These are phyloP conservation scores for Leucopsar rothschildi DNA, from an alignment of 2,113 vertebrate species.

Conservation along the genomic window DNA sequence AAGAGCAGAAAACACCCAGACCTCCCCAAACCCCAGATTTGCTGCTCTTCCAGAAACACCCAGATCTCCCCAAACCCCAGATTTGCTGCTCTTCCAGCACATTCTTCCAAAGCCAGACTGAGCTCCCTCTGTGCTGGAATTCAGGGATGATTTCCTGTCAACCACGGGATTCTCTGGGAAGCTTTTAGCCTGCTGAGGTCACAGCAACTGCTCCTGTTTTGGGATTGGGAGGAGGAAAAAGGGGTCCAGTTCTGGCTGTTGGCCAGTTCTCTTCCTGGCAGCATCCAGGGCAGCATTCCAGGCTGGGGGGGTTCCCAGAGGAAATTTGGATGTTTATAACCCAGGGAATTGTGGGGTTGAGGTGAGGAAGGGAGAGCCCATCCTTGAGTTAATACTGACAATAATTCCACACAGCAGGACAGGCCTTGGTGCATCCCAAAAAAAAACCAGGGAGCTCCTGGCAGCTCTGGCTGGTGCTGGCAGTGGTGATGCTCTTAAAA, in stretches of 20 bases:
- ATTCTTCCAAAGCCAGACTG: rapidly evolving
- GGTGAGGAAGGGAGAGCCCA: neutral
- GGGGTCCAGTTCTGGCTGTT: neutral
- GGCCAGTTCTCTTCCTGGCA: neutral
- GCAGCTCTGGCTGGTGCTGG: neutral
- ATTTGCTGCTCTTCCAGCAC: neutral
- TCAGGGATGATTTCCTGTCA: neutral
- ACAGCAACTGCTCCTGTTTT: neutral
- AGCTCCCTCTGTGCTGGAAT: neutral
- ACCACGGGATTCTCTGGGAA: neutral
- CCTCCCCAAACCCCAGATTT: no score
- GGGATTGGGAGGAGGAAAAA: neutral
- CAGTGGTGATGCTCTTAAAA: neutral
- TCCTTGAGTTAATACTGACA: neutral
- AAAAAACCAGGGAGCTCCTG: neutral
- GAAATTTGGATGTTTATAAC: neutral
- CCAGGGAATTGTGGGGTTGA: neutral
- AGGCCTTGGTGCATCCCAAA: neutral
- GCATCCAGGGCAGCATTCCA: neutral
- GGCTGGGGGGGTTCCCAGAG: neutral
- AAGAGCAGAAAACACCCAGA: neutral
- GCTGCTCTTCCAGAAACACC: no score
- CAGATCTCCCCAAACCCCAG: no score
- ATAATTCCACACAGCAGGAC: neutral
- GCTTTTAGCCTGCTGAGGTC: neutral